Evolutionary conservation across 37 sponge, comb jelly and placozoan genomes (phyloP).

Genomic region (Geodia barretti): DNA sequence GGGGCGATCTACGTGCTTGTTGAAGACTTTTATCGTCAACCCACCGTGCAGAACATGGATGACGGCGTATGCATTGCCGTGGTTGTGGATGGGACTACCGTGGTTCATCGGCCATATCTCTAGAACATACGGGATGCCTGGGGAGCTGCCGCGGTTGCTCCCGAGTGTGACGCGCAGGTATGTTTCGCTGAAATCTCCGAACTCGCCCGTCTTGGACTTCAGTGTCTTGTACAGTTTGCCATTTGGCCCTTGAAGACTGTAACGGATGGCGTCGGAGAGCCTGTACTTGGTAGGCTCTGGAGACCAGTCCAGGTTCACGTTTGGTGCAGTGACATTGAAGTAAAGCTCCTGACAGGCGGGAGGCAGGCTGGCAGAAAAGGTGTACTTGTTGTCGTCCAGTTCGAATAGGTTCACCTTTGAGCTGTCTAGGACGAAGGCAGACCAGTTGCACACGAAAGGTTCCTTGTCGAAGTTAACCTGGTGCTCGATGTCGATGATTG

Average conservation of each 20-base stretch:
- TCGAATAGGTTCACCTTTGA: constrained; percentile 41
- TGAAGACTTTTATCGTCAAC: constrained; percentile 52
- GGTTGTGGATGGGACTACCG: constrained; percentile 69
- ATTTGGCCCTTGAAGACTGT: constrained; percentile 38
- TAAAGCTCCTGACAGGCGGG: constrained; percentile 60
- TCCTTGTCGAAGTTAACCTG: constrained; percentile 30
- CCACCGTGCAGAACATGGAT: constrained; percentile 66
- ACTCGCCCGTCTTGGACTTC: constrained; percentile 28
- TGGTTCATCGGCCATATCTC: constrained; percentile 65
- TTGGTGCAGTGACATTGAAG: constrained; percentile 32
- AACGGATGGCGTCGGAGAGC: constrained; percentile 67
- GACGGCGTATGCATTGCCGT: constrained; percentile 72
- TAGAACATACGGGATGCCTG: constrained; percentile 74
- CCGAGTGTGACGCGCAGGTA: constrained; percentile 69
- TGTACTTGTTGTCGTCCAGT: constrained; percentile 46
- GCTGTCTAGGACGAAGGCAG: constrained; percentile 51
- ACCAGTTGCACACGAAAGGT: constrained; percentile 51
- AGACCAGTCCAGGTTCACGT: constrained; percentile 57
- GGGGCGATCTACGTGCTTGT: constrained; percentile 30
- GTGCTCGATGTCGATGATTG: constrained; percentile 32
- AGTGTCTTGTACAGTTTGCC: constrained; percentile 38
- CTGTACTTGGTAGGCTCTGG: background rate
- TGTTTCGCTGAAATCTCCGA: constrained; percentile 5
- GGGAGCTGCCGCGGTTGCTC: constrained; percentile 36
- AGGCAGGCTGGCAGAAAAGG: constrained; percentile 65